A percentile compares a stretch with the other conserved stretches of the same genome.
These are phyloP conservation scores for Lutraria lutraria DNA, from an alignment of 2,888 invertebrate genomes.

Conservation along the genomic window DNA sequence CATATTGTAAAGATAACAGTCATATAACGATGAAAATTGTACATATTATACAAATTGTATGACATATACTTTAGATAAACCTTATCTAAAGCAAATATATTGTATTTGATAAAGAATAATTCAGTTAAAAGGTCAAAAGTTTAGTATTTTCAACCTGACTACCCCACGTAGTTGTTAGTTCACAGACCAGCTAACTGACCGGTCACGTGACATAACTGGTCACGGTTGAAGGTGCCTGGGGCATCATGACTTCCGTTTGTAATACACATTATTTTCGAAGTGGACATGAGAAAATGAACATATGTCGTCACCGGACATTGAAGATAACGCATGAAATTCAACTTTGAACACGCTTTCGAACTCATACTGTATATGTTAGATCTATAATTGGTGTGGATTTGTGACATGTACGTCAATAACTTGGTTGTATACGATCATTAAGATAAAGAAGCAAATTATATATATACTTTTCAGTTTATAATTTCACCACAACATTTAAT, in stretches of 20 bases:
- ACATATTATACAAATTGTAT: slow-evolving; percentile 41
- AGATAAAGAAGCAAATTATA: too few species aligned
- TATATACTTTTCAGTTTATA: too few species aligned
- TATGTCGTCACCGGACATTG: neutral
- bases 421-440: too few species aligned
- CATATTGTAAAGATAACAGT: slow-evolving; percentile 31
- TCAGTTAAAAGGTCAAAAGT: neutral
- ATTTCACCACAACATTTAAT: too few species aligned
- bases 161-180: slow-evolving; percentile 48
- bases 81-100: slow-evolving; percentile 30
- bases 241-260: slow-evolving; percentile 51
- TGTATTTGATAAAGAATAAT: slow-evolving; percentile 15
- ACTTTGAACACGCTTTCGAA: neutral
- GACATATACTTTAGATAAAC: slow-evolving; percentile 25
- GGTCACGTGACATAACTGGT: slow-evolving; percentile 73
- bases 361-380: too few species aligned
- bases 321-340: neutral
- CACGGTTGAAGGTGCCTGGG: slow-evolving; percentile 58
- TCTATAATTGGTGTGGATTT: too few species aligned
- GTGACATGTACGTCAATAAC: too few species aligned
- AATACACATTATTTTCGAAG: neutral
- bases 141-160: slow-evolving; percentile 27
- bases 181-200: slow-evolving; percentile 68
- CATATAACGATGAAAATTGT: slow-evolving; percentile 1
- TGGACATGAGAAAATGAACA: slow-evolving; percentile 20